Percentiles rank a stretch among this genome's conserved stretches.
phyloP scores from a whole-genome alignment of 2,888 invertebrate species.

The Drosophila melanosoma region DNA sequence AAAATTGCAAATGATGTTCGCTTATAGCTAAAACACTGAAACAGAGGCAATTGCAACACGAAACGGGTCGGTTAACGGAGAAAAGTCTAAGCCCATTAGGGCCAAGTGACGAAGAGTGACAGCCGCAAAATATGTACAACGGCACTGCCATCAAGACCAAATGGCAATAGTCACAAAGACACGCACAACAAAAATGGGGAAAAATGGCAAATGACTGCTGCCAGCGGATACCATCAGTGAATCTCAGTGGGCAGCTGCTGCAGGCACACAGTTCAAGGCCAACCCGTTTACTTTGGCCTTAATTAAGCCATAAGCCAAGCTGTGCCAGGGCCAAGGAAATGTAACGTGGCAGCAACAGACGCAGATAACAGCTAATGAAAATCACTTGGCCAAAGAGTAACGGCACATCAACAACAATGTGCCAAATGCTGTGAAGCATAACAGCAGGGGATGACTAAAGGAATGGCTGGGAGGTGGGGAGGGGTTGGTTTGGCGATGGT shows the following conservation, averaged over 20 bases:
- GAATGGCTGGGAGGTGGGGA: background rate
- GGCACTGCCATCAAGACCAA: conserved; percentile 42
- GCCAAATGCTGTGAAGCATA: conserved; percentile 25
- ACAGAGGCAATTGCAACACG: background rate
- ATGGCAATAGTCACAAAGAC: conserved; percentile 20
- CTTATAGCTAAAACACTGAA: conserved; percentile 50
- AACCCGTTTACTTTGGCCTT: conserved; percentile 49
- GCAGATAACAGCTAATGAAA: conserved; percentile 70
- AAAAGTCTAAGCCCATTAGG: conserved; percentile 46
- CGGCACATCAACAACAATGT: conserved; percentile 65
- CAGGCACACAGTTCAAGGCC: conserved; percentile 22
- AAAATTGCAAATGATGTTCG: conserved; percentile 73
- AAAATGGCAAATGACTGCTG: background rate
- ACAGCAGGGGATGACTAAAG: background rate
- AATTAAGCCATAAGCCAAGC: conserved; percentile 75
- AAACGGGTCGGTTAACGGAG: background rate
- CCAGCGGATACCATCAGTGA: background rate
- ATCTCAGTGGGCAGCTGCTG: conserved; percentile 18
- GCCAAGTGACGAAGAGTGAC: conserved; percentile 46
- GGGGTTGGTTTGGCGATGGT: background rate
- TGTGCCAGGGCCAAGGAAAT: conserved; percentile 21
- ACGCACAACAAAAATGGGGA: conserved; percentile 1
- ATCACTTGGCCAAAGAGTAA: conserved; percentile 66
- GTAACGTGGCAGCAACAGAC: conserved; percentile 40
- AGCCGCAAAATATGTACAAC: conserved; percentile 49